phyloP scores from a whole-genome alignment of 1,140 invertebrate species.

The Sminthurinus signatus region DNA sequence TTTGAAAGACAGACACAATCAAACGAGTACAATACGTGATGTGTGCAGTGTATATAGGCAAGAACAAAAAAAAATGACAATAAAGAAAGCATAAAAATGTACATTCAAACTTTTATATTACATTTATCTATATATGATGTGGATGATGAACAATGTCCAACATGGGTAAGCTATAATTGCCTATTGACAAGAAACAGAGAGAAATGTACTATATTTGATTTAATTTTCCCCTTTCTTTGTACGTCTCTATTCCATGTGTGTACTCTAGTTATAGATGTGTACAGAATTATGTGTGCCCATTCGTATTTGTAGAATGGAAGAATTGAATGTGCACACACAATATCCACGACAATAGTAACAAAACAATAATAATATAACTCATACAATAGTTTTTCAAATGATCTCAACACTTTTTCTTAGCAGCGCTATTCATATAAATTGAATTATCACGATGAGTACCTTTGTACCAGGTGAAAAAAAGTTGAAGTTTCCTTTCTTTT shows the following conservation, averaged over 20 bases:
- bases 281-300: not conserved
- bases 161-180: too few species aligned
- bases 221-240: not conserved
- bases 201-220: not conserved
- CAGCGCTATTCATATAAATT: slow-evolving; percentile 25
- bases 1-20: too few species aligned
- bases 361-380: slow-evolving; percentile 23
- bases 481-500: slow-evolving; percentile 29
- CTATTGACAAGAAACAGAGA: not conserved
- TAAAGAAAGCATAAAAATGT: too few species aligned
- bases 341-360: not conserved
- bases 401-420: slow-evolving; percentile 40
- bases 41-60: too few species aligned
- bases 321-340: slow-evolving; percentile 8
- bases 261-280: not conserved
- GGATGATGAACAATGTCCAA: too few species aligned
- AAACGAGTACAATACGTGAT: too few species aligned
- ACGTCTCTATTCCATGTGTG: not conserved
- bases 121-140: too few species aligned
- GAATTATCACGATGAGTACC: slow-evolving; percentile 38
- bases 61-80: too few species aligned
- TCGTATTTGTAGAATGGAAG: too few species aligned
- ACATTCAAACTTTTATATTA: too few species aligned
- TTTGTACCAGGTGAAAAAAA: slow-evolving; percentile 35
- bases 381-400: slow-evolving; percentile 33